phyloP scores from a whole-genome alignment of 2,113 vertebrate species.

The Regulus satrapa region DNA sequence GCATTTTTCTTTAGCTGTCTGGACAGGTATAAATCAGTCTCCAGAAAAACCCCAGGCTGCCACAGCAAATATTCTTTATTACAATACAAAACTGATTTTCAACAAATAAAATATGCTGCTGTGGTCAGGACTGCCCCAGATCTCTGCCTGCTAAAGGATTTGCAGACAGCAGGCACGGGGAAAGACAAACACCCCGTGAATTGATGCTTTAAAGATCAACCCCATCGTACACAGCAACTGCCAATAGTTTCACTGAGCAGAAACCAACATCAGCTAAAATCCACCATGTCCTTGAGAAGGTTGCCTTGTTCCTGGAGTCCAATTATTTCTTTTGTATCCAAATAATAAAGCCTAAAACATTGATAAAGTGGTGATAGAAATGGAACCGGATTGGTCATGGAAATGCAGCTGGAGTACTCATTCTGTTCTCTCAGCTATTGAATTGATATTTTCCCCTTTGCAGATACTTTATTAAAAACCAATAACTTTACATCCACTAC shows the following conservation, averaged over 20 bases:
- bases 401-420: accelerated
- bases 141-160: background rate
- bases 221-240: background rate
- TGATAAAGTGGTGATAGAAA: background rate
- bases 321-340: accelerated
- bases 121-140: constrained; percentile 22
- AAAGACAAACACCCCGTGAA: background rate
- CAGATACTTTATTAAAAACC: background rate
- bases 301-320: accelerated
- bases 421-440: background rate
- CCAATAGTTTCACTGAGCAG: background rate
- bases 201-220: constrained; percentile 8
- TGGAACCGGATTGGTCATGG: background rate
- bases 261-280: background rate
- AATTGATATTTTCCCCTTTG: background rate
- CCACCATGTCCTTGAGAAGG: background rate
- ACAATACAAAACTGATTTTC: constrained; percentile 44
- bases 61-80: constrained; percentile 40
- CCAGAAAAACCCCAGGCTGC: background rate
- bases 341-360: background rate
- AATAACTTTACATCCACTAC: background rate
- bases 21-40: constrained; percentile 37
- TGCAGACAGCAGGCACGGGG: constrained; percentile 13
- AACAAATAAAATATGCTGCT: constrained; percentile 43
- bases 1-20: constrained; percentile 28